Conservation (phyloP, 2,888 invertebrate species). For the Priocnemis perturbator region DNA sequence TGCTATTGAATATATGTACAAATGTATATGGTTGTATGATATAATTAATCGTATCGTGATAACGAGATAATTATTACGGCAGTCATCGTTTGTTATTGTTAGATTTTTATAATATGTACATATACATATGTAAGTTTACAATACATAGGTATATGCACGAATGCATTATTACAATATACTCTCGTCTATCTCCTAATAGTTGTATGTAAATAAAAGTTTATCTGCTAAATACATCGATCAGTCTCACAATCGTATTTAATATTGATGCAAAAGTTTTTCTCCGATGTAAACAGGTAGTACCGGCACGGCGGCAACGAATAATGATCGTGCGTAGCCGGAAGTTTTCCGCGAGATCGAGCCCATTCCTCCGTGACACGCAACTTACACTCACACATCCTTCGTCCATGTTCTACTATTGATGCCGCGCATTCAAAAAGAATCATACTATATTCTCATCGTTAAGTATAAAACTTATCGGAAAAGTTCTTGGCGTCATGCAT, state of each 20-base stretch:
- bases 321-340: slow-evolving; percentile 22
- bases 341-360: slow-evolving; percentile 37
- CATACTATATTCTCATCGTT: slow-evolving; percentile 7
- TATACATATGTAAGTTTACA: too few relatives aligned
- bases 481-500: too few relatives aligned
- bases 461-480: background rate
- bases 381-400: too few relatives aligned
- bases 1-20: slow-evolving; percentile 50
- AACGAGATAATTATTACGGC: slow-evolving; percentile 72
- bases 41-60: slow-evolving; percentile 64
- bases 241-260: slow-evolving; percentile 72
- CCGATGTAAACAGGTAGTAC: slow-evolving; percentile 18
- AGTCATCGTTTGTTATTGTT: slow-evolving; percentile 62
- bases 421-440: slow-evolving; percentile 17
- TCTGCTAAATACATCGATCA: slow-evolving; percentile 73
- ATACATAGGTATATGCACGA: slow-evolving; percentile 46
- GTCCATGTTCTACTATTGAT: slow-evolving; percentile 17
- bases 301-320: slow-evolving; percentile 20
- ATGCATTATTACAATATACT: slow-evolving; percentile 51
- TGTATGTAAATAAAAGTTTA: slow-evolving; percentile 69
- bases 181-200: slow-evolving; percentile 60
- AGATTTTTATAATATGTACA: slow-evolving; percentile 49
- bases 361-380: too few relatives aligned
- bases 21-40: slow-evolving; percentile 51
- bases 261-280: slow-evolving; percentile 50